These are phyloP conservation scores for Hyperoplus lanceolatus DNA, from an alignment of 2,797 vertebrate genomes.

Conservation along the genomic window DNA sequence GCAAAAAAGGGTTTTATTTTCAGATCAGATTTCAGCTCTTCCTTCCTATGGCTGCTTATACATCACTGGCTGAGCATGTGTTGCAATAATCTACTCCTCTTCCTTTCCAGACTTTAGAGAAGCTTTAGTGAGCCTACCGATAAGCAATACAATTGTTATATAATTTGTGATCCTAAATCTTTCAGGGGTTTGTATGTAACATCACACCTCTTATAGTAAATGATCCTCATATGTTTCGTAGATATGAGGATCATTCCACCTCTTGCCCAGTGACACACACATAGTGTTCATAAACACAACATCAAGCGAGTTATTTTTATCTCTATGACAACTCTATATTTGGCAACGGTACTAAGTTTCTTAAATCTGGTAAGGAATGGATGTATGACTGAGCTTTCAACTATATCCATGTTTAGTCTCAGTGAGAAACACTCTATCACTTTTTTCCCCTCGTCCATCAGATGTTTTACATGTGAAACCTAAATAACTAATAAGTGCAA, in stretches of 20 bases:
- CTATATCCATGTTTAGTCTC: background rate
- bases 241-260: background rate
- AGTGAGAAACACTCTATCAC: too few relatives aligned
- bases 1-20: background rate
- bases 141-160: background rate
- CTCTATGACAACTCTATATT: background rate
- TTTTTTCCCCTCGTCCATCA: background rate
- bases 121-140: too few relatives aligned
- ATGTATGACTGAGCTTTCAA: background rate
- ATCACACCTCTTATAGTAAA: background rate
- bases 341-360: background rate
- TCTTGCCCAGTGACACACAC: background rate
- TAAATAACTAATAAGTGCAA: background rate
- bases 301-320: background rate
- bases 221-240: background rate
- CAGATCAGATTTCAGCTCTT: background rate
- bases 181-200: background rate
- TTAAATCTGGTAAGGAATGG: background rate
- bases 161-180: background rate
- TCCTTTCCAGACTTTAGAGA: background rate
- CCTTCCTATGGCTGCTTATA: too few relatives aligned
- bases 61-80: background rate
- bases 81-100: background rate
- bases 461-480: background rate
- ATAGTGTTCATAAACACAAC: background rate